phyloP scores from a whole-genome alignment of 2,888 invertebrate genomes.

The Ypsolopha sequella region DNA sequence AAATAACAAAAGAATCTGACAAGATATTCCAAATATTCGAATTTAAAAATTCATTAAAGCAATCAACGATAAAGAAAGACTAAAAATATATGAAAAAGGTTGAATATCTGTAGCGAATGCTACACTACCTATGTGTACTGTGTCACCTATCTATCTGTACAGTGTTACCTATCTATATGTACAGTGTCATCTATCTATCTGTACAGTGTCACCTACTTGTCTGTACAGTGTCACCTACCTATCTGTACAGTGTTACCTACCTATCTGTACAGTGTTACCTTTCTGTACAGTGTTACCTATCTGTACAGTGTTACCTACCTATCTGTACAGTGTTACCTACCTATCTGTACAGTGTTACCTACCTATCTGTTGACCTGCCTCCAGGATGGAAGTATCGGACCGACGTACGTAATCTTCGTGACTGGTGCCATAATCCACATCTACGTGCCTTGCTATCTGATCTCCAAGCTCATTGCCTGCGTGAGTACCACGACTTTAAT shows the following conservation, averaged over 20 bases:
- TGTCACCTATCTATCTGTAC: background rate
- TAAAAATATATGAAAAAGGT: too few relatives aligned
- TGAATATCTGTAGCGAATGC: too few relatives aligned
- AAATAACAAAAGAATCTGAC: too few relatives aligned
- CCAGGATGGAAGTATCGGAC: background rate
- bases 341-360: too few relatives aligned
- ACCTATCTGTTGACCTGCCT: too few relatives aligned
- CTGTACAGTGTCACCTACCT: background rate
- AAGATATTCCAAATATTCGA: too few relatives aligned
- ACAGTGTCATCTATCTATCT: background rate
- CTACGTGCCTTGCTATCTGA: conserved; percentile 2
- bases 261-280: too few relatives aligned
- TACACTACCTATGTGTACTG: background rate
- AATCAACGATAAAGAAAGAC: too few relatives aligned
- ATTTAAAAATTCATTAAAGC: too few relatives aligned
- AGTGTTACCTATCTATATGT: background rate
- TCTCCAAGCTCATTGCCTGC: background rate
- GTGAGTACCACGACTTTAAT: background rate
- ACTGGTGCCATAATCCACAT: background rate
- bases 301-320: background rate
- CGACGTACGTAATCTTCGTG: conserved; percentile 1
- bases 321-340: background rate
- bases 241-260: background rate
- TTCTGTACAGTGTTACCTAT: background rate
- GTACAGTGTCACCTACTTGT: background rate